Conservation (phyloP, 2,888 invertebrate genomes). For the Hypena proboscidalis region DNA sequence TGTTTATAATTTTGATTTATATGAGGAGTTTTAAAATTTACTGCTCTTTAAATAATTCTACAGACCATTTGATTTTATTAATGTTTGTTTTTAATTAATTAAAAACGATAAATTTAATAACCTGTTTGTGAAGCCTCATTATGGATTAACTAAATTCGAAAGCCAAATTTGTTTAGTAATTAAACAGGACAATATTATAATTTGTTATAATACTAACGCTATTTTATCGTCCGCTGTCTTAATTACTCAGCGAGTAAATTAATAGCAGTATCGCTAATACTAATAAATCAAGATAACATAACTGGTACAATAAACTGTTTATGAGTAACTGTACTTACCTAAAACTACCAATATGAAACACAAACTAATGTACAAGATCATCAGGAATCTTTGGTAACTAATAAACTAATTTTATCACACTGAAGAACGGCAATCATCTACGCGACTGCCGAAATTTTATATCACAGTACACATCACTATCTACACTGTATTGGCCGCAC, state of each 20-base stretch:
- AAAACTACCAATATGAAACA: constrained; percentile 85
- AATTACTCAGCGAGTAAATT: constrained; percentile 61
- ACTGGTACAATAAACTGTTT: constrained; percentile 38
- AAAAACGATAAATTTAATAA: no score
- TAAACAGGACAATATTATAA: no score
- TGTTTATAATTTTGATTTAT: no score
- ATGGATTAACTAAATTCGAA: no score
- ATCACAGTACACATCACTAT: constrained; percentile 84
- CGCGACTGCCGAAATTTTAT: constrained; percentile 78
- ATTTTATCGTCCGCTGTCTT: constrained; percentile 48
- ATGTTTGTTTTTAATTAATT: no score
- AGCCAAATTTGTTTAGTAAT: no score
- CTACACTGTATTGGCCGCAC: constrained; percentile 78
- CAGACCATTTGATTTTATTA: no score
- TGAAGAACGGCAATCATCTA: constrained; percentile 79
- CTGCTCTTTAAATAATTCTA: no score
- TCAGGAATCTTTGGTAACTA: constrained; percentile 85
- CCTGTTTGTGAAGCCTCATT: no score
- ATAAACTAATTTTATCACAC: constrained; percentile 83
- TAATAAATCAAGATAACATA: constrained; percentile 62
- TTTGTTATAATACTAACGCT: no score
- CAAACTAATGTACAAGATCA: constrained; percentile 85
- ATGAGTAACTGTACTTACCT: constrained; percentile 69
- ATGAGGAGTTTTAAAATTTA: no score
- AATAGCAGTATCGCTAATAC: constrained; percentile 39